A percentile compares a stretch with the other conserved stretches of the same genome.
Evolutionary conservation across 1,140 invertebrate species (phyloP).

Genomic region (Lasioglossum albipes): DNA sequence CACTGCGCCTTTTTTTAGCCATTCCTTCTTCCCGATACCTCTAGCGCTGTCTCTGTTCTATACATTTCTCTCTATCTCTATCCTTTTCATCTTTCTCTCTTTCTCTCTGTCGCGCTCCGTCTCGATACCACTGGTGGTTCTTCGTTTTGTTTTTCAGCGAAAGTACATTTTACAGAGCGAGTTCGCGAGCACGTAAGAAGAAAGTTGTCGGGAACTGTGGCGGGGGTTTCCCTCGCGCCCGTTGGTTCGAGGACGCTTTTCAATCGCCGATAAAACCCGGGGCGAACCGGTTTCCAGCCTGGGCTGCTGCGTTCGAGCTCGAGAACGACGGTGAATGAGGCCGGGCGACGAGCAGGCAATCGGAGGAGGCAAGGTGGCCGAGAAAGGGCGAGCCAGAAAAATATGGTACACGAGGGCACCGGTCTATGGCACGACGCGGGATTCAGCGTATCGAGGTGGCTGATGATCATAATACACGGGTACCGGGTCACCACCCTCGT

Average conservation of each 20-base stretch:
- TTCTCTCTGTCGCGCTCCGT: too few species aligned
- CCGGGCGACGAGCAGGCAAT: slow-evolving; percentile 28
- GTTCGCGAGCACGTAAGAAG: background rate
- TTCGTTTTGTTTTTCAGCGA: background rate
- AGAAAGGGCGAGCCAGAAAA: slow-evolving; percentile 53
- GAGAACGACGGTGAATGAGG: slow-evolving; percentile 59
- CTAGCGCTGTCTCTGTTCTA: too few species aligned
- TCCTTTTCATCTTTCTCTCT: too few species aligned
- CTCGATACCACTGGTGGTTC: too few species aligned
- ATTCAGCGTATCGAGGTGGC: slow-evolving; percentile 65
- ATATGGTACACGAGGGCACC: slow-evolving; percentile 67
- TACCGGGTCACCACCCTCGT: slow-evolving; percentile 63
- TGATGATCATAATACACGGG: slow-evolving; percentile 69
- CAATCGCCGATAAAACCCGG: slow-evolving; percentile 3
- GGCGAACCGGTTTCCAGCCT: background rate
- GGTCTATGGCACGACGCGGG: slow-evolving; percentile 64
- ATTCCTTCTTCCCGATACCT: too few species aligned
- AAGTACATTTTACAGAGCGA: background rate
- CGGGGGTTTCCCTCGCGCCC: background rate
- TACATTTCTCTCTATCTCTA: too few species aligned
- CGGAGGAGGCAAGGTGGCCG: slow-evolving; percentile 37
- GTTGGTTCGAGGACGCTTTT: background rate
- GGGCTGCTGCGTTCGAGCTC: background rate
- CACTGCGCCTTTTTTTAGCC: too few species aligned
- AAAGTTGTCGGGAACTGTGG: background rate